phyloP scores from a whole-genome alignment of 2,888 invertebrate species.

The Ypsolopha scabrella region DNA sequence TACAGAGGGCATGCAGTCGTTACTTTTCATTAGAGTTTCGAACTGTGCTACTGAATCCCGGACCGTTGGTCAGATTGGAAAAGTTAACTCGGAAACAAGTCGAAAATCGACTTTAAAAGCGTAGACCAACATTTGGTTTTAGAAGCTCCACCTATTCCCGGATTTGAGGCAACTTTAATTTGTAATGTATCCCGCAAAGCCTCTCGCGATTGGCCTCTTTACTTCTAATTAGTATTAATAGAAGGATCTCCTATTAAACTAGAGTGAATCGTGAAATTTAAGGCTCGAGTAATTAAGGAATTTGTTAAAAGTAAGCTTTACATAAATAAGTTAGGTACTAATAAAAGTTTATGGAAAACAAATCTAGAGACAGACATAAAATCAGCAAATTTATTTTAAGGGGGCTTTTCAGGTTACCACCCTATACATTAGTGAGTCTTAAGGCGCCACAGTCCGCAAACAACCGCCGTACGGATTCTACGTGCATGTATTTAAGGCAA shows the following conservation, averaged over 20 bases:
- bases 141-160: slow-evolving; percentile 45
- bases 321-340: not conserved
- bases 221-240: slow-evolving; percentile 68
- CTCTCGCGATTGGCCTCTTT: slow-evolving; percentile 66
- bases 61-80: slow-evolving; percentile 65
- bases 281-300: not conserved
- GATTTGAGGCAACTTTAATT: slow-evolving; percentile 68
- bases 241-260: slow-evolving; percentile 32
- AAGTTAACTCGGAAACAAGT: slow-evolving; percentile 57
- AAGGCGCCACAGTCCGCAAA: slow-evolving; percentile 38
- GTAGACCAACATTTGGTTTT: slow-evolving; percentile 64
- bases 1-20: slow-evolving; percentile 59
- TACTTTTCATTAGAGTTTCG: slow-evolving; percentile 68
- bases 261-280: slow-evolving; percentile 1
- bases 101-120: slow-evolving; percentile 68
- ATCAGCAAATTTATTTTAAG: slow-evolving; percentile 62
- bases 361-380: slow-evolving; percentile 38
- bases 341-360: slow-evolving; percentile 29
- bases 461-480: slow-evolving; percentile 37
- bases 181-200: slow-evolving; percentile 69
- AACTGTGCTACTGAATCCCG: slow-evolving; percentile 58
- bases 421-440: slow-evolving; percentile 59
- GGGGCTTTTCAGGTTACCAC: slow-evolving; percentile 27
- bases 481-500: slow-evolving; percentile 42
- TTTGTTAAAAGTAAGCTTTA: not conserved